Percentiles rank a stretch among this genome's conserved stretches.
Evolutionary conservation across 2,888 invertebrate genomes (phyloP).

Genomic region (Acrobasis consociella): DNA sequence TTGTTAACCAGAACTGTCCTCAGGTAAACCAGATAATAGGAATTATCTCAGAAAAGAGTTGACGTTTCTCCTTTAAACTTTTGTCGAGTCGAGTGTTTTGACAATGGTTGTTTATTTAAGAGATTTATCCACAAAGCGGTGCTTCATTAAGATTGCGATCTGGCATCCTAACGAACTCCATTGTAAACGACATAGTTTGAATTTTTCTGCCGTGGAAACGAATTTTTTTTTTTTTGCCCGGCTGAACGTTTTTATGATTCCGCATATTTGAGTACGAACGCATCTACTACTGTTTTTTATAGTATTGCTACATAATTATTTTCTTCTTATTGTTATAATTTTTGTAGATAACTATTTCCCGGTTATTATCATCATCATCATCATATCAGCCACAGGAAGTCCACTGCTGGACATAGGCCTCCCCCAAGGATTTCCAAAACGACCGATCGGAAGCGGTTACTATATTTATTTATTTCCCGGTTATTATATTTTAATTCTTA

Average conservation of each 20-base stretch:
- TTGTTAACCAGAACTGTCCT: slow-evolving; percentile 66
- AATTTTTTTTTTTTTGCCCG: neutral
- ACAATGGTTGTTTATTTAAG: slow-evolving; percentile 70
- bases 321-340: neutral
- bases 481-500: neutral
- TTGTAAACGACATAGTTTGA: slow-evolving; percentile 31
- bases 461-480: too few relatives aligned
- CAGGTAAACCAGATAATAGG: slow-evolving; percentile 78
- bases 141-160: slow-evolving; percentile 60
- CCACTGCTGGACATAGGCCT: too few relatives aligned
- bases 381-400: too few relatives aligned
- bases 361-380: too few relatives aligned
- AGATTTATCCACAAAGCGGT: slow-evolving; percentile 51
- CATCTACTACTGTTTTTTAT: neutral
- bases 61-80: slow-evolving; percentile 73
- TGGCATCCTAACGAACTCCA: slow-evolving; percentile 40
- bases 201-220: slow-evolving; percentile 30
- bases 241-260: neutral
- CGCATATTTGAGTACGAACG: neutral
- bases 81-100: slow-evolving; percentile 72
- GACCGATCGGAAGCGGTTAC: too few relatives aligned
- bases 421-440: too few relatives aligned
- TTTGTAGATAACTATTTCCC: neutral
- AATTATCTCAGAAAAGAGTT: slow-evolving; percentile 74
- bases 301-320: neutral